phyloP scores from a whole-genome alignment of 2,113 vertebrate genomes.

The Thalassoma bifasciatum region DNA sequence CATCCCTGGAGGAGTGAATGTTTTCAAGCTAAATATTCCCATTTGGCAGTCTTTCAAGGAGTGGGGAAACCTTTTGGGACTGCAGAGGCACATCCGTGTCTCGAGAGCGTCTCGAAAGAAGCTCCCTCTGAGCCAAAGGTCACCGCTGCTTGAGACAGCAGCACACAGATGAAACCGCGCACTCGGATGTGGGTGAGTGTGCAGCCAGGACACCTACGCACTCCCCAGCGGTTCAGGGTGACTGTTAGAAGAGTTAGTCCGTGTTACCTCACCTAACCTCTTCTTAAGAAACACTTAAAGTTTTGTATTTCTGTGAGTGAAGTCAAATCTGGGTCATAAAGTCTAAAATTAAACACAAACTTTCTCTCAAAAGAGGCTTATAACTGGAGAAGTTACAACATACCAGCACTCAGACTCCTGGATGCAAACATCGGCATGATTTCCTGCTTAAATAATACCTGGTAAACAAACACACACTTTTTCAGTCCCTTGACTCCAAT shows the following conservation, averaged over 20 bases:
- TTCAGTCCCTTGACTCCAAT: conserved; percentile 50
- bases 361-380: neutral
- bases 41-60: conserved; percentile 29
- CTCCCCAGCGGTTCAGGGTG: neutral
- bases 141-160: conserved; percentile 3
- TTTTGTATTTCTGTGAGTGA: neutral
- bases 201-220: neutral
- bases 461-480: conserved; percentile 39
- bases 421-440: conserved; percentile 37
- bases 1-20: neutral
- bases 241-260: neutral
- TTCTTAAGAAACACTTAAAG: conserved; percentile 21
- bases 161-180: neutral
- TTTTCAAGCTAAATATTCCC: conserved; percentile 8
- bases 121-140: conserved; percentile 32
- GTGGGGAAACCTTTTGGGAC: conserved; percentile 11
- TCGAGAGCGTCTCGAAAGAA: conserved; percentile 12
- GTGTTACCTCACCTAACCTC: conserved; percentile 11
- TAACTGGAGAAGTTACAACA: conserved; percentile 1
- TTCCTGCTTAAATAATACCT: conserved; percentile 27
- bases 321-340: conserved; percentile 17
- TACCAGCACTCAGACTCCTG: conserved; percentile 1
- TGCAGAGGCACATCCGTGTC: neutral
- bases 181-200: neutral
- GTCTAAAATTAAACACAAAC: conserved; percentile 7